Base-by-base conservation (phyloP, 2,113 vertebrate genomes). In the Albula glossodonta region DNA sequence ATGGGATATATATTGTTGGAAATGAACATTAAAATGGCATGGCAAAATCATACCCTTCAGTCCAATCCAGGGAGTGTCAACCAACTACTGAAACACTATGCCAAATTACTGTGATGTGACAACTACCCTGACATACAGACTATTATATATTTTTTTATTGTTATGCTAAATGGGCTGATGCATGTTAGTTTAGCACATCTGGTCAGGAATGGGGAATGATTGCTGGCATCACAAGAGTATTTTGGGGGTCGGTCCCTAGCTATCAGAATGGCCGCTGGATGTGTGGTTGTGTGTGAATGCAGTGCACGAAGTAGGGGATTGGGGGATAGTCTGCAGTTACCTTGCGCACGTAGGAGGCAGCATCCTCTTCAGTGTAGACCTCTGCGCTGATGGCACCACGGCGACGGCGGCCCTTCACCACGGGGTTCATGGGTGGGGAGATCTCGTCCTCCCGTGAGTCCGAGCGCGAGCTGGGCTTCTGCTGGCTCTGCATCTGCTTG, bases 301-400 rank as follows among this genome's bases (percentile, higher is more conserved):
- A 56, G 53, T 56, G 53, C 31, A 41, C 31, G 31, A 41, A 41
- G 31, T 1, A 1, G 31, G 31, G 31, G 31, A 41, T 41, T 41
- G 53, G 53, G 53, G 51, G 41, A 48, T 12, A 0, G 31, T 41
- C 31, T 41, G 17, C 10, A 2, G 50, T 83, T 91, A 99, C 98
- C 98, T 99, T 99, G 94, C 98, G 96, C 90, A 99, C 98, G 0
- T 99, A 99, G 0, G 98, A 99, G 0, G 98, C 97, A 3, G 98
- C 98, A 81, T 99, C 98, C 88, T 99, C 98, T 94, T 99, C 98
- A 0, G 98, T 99, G 90, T 99, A 99, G 88, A 99, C 98, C 90
- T 99, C 98, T 0, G 98, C 98, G 12, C 98, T 99, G 94, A 99
- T 98, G 83, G 98, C 98, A 66, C 98, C 98, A 60, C 98, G 97